Conservation (phyloP, 1,140 invertebrate species). For the Brachystomella parvula region DNA sequence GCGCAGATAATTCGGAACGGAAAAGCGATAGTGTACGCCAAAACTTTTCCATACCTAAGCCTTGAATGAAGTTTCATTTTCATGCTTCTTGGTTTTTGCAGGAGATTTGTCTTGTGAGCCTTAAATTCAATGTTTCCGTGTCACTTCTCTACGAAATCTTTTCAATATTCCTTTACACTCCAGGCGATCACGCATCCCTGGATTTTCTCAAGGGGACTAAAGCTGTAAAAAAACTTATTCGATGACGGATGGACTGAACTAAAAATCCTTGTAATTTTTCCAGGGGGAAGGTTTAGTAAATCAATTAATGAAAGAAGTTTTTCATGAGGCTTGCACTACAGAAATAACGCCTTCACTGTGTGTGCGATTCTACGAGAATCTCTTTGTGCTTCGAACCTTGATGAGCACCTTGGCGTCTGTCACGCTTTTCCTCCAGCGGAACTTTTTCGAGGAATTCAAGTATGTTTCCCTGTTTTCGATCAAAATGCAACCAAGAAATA, state of each 20-base stretch:
- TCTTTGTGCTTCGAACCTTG: constrained; percentile 21
- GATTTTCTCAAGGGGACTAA: neutral
- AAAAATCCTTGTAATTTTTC: constrained; percentile 10
- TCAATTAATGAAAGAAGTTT: constrained; percentile 29
- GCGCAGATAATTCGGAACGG: too few relatives aligned
- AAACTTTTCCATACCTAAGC: too few relatives aligned
- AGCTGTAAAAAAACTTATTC: neutral
- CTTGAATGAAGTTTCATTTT: too few relatives aligned
- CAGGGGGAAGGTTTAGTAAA: constrained; percentile 26
- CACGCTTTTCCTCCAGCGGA: constrained; percentile 20
- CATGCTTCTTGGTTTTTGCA: too few relatives aligned
- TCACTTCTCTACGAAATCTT: constrained; percentile 34
- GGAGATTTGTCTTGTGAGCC: constrained; percentile 23
- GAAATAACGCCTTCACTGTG: constrained; percentile 16
- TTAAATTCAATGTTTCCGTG: constrained; percentile 25
- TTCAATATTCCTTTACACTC: constrained; percentile 25
- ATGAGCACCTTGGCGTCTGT: neutral
- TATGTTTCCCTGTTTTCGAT: constrained; percentile 17
- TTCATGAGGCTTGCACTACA: neutral
- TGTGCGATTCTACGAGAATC: constrained; percentile 23
- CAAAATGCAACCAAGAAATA: neutral
- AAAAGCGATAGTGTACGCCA: too few relatives aligned
- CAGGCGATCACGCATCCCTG: constrained; percentile 12
- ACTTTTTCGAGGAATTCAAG: constrained; percentile 35
- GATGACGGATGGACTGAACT: neutral